Percentiles rank a stretch among this genome's conserved stretches.
These are phyloP conservation scores for Biston betularia DNA, from an alignment of 2,888 invertebrate genomes.

Conservation along the genomic window DNA sequence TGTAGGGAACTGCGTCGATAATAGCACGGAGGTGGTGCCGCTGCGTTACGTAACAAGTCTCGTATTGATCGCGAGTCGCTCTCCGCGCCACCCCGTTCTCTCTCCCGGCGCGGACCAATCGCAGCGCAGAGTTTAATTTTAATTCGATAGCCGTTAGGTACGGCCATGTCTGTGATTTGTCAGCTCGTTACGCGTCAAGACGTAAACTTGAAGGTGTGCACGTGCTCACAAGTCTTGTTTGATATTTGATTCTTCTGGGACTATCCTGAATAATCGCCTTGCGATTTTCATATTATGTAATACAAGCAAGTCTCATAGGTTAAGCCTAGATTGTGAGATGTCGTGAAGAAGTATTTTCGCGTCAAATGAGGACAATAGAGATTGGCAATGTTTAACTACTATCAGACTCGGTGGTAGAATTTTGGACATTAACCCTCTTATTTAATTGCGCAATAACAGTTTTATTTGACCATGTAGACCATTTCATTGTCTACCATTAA, in stretches of 20 bases:
- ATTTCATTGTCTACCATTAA: slow-evolving; percentile 19
- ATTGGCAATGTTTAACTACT: slow-evolving; percentile 18
- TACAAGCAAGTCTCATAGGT: neutral
- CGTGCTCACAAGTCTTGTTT: slow-evolving; percentile 18
- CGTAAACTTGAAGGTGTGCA: slow-evolving; percentile 55
- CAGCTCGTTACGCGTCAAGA: slow-evolving; percentile 62
- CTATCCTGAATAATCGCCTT: slow-evolving; percentile 1
- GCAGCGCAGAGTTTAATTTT: slow-evolving; percentile 74
- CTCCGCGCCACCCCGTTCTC: slow-evolving; percentile 49
- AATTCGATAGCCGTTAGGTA: slow-evolving; percentile 75
- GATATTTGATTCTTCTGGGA: slow-evolving; percentile 10
- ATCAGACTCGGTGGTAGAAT: slow-evolving; percentile 10
- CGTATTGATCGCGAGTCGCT: slow-evolving; percentile 74
- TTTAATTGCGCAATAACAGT: slow-evolving; percentile 22
- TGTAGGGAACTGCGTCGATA: slow-evolving; percentile 43
- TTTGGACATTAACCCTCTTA: slow-evolving; percentile 19
- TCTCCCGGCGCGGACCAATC: slow-evolving; percentile 66
- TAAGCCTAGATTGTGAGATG: neutral
- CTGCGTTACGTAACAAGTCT: slow-evolving; percentile 71
- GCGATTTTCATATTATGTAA: slow-evolving; percentile 18
- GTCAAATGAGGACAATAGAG: neutral
- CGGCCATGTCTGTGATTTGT: slow-evolving; percentile 70
- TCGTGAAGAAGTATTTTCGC: neutral
- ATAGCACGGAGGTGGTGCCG: slow-evolving; percentile 44
- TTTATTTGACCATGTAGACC: slow-evolving; percentile 10